Conservation (phyloP, 2,888 invertebrate species). For the Patella ulyssiponensis region DNA sequence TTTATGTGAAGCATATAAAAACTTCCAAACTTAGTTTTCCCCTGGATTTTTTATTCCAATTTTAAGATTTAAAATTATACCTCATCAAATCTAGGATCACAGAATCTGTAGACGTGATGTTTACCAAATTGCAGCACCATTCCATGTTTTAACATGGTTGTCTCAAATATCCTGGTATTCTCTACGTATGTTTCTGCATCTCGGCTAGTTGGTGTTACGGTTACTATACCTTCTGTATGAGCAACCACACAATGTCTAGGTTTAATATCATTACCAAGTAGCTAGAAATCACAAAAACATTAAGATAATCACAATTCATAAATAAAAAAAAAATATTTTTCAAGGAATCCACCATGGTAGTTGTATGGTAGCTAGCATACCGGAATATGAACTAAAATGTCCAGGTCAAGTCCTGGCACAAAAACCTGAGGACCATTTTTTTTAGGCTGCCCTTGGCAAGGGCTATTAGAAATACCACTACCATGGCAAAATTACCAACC, state of each 20-base stretch:
- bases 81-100: slow-evolving; percentile 71
- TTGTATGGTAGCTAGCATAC: too few relatives aligned
- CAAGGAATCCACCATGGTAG: too few relatives aligned
- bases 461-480: too few relatives aligned
- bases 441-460: too few relatives aligned
- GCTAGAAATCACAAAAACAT: slow-evolving; percentile 70
- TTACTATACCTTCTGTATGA: slow-evolving; percentile 90
- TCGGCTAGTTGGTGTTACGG: slow-evolving; percentile 91
- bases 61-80: slow-evolving; percentile 34
- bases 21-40: neutral
- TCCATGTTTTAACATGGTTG: slow-evolving; percentile 84
- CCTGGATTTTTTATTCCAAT: neutral
- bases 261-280: slow-evolving; percentile 91
- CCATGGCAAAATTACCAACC: too few relatives aligned
- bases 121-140: slow-evolving; percentile 75
- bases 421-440: too few relatives aligned
- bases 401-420: too few relatives aligned
- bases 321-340: too few relatives aligned
- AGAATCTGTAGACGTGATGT: slow-evolving; percentile 74
- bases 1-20: neutral
- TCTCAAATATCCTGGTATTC: slow-evolving; percentile 91
- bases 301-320: too few relatives aligned
- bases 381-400: too few relatives aligned
- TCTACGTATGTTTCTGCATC: slow-evolving; percentile 97
- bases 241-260: slow-evolving; percentile 96